Conservation (phyloP, 2,797 vertebrate species). For the Clamator glandarius region DNA sequence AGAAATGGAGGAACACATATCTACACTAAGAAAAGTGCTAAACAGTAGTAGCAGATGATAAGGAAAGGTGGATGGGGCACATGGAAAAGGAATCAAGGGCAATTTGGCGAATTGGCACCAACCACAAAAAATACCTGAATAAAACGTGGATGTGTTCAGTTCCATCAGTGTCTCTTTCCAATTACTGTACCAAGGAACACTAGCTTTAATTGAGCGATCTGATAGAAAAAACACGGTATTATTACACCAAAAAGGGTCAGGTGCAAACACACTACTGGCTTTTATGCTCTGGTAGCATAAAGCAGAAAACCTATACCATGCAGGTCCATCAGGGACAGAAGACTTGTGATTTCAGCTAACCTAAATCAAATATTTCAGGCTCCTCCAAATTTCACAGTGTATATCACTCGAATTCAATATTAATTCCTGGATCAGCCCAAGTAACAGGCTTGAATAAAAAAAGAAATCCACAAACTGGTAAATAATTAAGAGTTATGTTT, state of each 20-base stretch:
- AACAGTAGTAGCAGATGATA: conserved; percentile 59
- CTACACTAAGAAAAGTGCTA: conserved; percentile 55
- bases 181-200: conserved; percentile 91
- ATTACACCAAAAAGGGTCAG: conserved; percentile 70
- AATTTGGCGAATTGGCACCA: conserved; percentile 72
- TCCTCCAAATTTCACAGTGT: background rate
- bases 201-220: conserved; percentile 94
- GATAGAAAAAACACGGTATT: conserved; percentile 82
- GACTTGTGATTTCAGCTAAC: background rate
- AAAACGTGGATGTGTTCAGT: conserved; percentile 87
- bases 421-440: background rate
- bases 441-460: background rate
- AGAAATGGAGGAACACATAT: conserved; percentile 54
- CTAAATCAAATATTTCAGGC: background rate
- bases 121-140: conserved; percentile 86
- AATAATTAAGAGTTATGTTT: background rate
- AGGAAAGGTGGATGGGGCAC: conserved; percentile 63
- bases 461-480: background rate
- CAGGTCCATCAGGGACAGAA: background rate
- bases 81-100: conserved; percentile 54
- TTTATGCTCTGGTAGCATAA: background rate
- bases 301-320: background rate
- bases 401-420: background rate
- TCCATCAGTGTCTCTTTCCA: conserved; percentile 91
- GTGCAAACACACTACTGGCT: conserved; percentile 42